These are phyloP conservation scores for Muschampia plurimacula DNA, from an alignment of 2,888 invertebrate species.

Conservation along the genomic window DNA sequence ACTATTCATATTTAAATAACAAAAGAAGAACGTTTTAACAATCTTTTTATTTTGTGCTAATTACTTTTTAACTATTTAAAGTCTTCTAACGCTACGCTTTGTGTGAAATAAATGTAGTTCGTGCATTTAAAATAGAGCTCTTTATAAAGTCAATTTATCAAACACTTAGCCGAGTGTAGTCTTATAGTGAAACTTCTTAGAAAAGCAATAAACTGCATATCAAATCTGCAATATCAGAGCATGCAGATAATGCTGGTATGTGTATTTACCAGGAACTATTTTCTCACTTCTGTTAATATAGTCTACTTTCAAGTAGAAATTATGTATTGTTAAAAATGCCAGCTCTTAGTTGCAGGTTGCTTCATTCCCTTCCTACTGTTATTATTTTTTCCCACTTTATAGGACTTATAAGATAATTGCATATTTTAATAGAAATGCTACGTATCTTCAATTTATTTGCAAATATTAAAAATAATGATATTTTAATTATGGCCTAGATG, in stretches of 20 bases:
- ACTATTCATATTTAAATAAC: neutral
- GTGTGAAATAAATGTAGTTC: neutral
- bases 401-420: too few species aligned
- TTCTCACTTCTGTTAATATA: too few species aligned
- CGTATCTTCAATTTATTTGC: too few species aligned
- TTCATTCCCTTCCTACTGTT: too few species aligned
- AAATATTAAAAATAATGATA: too few species aligned
- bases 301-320: too few species aligned
- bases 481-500: too few species aligned
- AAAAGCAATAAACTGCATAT: neutral
- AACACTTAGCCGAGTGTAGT: neutral
- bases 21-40: neutral
- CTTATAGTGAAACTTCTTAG: neutral
- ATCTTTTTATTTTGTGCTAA: neutral
- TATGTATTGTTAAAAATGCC: too few species aligned
- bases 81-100: neutral
- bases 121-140: neutral
- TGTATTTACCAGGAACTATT: neutral
- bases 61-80: neutral
- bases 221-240: neutral
- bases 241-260: neutral
- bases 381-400: too few species aligned
- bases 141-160: conserved; percentile 5
- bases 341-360: too few species aligned
- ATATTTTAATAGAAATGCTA: too few species aligned